Percentiles rank a stretch among this genome's conserved stretches.
phyloP scores from a whole-genome alignment of 2,113 vertebrate genomes.

The Kryptolebias marmoratus region DNA sequence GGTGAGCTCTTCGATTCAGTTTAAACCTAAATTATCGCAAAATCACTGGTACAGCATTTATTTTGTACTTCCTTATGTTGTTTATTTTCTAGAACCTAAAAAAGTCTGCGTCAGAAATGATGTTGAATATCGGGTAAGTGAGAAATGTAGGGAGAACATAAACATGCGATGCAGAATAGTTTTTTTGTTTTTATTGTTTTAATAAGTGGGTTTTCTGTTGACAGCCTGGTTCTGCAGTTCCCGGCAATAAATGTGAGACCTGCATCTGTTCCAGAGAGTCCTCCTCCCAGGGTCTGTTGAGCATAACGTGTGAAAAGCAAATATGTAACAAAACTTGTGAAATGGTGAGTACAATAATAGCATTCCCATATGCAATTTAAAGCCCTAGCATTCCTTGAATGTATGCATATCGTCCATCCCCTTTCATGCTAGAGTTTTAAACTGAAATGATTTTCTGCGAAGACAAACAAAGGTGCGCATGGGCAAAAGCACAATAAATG shows the following conservation, averaged over 20 bases:
- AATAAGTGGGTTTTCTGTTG: too few relatives aligned
- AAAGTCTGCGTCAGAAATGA: conserved; percentile 84
- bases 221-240: conserved; percentile 73
- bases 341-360: conserved; percentile 74
- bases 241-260: conserved; percentile 45
- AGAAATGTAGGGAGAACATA: background rate
- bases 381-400: too few relatives aligned
- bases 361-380: too few relatives aligned
- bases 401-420: too few relatives aligned
- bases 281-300: conserved; percentile 56
- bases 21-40: background rate
- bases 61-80: background rate
- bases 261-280: conserved; percentile 80
- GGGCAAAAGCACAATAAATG: too few relatives aligned
- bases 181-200: too few relatives aligned
- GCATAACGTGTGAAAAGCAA: conserved; percentile 76
- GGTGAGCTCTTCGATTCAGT: conserved; percentile 74
- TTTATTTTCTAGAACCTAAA: conserved; percentile 82
- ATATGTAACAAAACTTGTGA: conserved; percentile 80
- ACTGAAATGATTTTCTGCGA: too few relatives aligned
- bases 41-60: background rate
- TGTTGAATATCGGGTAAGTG: conserved; percentile 87
- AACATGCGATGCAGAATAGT: too few relatives aligned
- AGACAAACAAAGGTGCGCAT: too few relatives aligned
- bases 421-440: too few relatives aligned